Base-by-base conservation (phyloP, 2,113 vertebrate genomes). In the Tautogolabrus adspersus region DNA sequence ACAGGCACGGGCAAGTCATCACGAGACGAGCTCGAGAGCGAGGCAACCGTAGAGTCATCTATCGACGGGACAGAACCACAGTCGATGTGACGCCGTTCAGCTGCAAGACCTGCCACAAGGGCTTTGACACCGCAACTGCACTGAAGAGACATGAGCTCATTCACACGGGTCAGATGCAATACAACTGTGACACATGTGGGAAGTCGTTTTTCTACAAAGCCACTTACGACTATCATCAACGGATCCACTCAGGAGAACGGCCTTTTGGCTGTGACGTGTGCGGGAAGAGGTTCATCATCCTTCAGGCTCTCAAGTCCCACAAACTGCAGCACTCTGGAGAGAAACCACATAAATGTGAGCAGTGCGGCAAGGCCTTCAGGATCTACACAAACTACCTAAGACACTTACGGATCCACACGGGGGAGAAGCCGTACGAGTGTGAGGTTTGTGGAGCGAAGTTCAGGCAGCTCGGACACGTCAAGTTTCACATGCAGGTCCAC, bases 401-500 rank as follows among this genome's bases (percentile, higher is more conserved):
- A 60, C 92, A 93, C 85, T 16, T 72, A 3, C 68, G 87, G 26
- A 66, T 91, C 66, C 91, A 93, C 86, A 91, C 91, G 0, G 92
- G 91, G 22, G 91, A 92, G 88, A 93, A 92, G 49, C 91, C 92
- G 1, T 93, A 92, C 16, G 89, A 91, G 87, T 93, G 92, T 1
- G 91, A 90, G 16, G 91, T 93, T 0, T 93, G 92, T 1, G 86
- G 88, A 0, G 52, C 56, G 22, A 82, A 80, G 30, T 93, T 93
- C 86, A 66, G 89, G 49, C 92, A 92, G 72, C 88, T 90, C 0
- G 83, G 75, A 47, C 92, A 93, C 34, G 91, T 91, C 0, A 92
- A 93, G 88, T 90, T 90, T 61, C 92, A 93, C 80, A 93, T 93
- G 92, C 91, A 91, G 84, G 73, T 89, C 19, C 92, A 93, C 87